These are phyloP conservation scores for Drosophila athabasca DNA, from an alignment of 1,140 invertebrate species.

Conservation along the genomic window DNA sequence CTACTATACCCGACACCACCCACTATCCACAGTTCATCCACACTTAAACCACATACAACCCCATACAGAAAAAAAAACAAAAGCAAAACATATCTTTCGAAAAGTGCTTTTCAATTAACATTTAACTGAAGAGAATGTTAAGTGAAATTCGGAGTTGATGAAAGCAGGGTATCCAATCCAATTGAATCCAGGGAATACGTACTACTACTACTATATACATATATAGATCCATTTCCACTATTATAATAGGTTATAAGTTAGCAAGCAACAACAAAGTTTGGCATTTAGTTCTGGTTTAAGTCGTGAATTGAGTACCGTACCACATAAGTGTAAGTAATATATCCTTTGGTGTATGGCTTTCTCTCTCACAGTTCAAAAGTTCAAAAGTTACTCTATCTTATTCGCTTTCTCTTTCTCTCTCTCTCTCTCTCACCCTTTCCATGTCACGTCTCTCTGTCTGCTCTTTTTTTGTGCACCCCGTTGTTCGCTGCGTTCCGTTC, in stretches of 20 bases:
- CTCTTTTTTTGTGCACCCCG: conserved; percentile 8
- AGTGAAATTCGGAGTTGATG: conserved; percentile 80
- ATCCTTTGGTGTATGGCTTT: conserved; percentile 67
- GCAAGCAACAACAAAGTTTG: conserved; percentile 18
- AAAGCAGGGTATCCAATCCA: conserved; percentile 30
- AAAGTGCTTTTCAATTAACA: conserved; percentile 34
- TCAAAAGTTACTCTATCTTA: conserved; percentile 26
- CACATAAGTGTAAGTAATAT: conserved; percentile 55
- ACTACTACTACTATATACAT: not conserved
- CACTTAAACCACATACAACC: conserved; percentile 19
- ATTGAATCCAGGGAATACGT: conserved; percentile 3
- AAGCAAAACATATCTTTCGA: not conserved
- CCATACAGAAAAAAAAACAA: not conserved
- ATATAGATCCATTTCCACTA: too few relatives aligned
- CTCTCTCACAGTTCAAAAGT: conserved; percentile 13
- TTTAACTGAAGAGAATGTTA: conserved; percentile 57
- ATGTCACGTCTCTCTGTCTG: not conserved
- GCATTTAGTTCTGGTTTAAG: conserved; percentile 30
- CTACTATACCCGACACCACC: conserved; percentile 32
- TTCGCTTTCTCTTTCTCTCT: conserved; percentile 8
- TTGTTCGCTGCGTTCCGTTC: conserved; percentile 12
- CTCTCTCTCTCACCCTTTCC: conserved; percentile 13
- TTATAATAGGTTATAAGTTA: conserved; percentile 45
- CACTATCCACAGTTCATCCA: conserved; percentile 19
- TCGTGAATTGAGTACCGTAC: conserved; percentile 7